Evolutionary conservation across 1,140 invertebrate genomes (phyloP), one percentile per base, ranked within the genome.

Genomic region (Hypsibius dujardini): DNA sequence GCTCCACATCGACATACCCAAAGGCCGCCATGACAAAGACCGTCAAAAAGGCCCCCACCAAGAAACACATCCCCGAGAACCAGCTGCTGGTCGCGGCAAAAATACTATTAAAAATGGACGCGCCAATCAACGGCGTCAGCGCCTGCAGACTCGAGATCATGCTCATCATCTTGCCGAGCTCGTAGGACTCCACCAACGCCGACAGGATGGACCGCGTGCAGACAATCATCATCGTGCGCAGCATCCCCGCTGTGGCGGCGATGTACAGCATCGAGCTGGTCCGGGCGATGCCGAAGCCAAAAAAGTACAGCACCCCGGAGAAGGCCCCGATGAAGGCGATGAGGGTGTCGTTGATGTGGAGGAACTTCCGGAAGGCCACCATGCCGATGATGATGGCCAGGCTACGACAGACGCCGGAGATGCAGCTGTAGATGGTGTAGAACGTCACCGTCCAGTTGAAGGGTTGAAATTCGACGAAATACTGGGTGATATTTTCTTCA

Each of bases 101-200:
- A 12, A 67, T 67, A 42, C 42, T 67, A 42, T 12, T 67, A 67
- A 67, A 67, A 42, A 67, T 67, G 12, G 45, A 3, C 62, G 62
- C 12, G 62, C 12, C 62, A 7, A 67, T 15, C 12, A 67, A 3
- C 62, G 62, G 62, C 62, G 62, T 67, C 12, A 67, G 3, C 12
- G 12, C 42, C 62, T 67, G 62, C 62, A 67, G 12, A 12, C 12
- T 15, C 12, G 12, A 67, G 42, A 67, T 67, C 62, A 67, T 3
- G 12, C 12, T 15, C 62, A 15, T 67, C 3, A 12, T 42, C 62
- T 67, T 67, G 12, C 62, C 62, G 42, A 67, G 12, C 62, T 67
- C 62, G 45, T 42, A 12, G 12, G 12, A 42, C 3, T 67, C 62
- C 12, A 67, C 62, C 12, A 67, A 42, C 3, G 12, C 62, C 12